These are phyloP conservation scores for Epizoanthus scotinus DNA, from an alignment of 92 coral and sea anemone species.

Conservation along the genomic window DNA sequence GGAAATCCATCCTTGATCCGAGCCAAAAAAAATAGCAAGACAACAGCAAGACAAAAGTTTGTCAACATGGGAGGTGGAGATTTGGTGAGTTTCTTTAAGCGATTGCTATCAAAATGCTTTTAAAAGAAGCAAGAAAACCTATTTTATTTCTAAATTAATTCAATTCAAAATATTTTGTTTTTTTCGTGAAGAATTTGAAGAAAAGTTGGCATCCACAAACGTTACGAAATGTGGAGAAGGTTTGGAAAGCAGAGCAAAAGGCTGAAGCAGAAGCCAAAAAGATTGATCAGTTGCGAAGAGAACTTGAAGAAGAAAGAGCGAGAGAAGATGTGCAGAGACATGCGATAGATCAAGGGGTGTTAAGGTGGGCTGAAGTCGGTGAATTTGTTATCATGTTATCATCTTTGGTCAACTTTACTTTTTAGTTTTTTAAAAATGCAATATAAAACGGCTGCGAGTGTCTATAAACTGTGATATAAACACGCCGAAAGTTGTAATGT, in stretches of 20 bases:
- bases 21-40: no score
- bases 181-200: conserved; percentile 86
- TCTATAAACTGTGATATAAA: no score
- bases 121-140: background rate
- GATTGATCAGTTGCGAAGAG: conserved; percentile 93
- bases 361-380: conserved; percentile 56
- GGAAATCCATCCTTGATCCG: background rate
- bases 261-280: conserved; percentile 97
- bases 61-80: conserved; percentile 97
- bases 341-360: conserved; percentile 93
- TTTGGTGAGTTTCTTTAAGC: conserved; percentile 69
- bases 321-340: conserved; percentile 98
- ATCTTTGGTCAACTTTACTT: no score
- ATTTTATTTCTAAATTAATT: background rate
- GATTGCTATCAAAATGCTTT: background rate
- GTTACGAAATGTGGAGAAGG: conserved; percentile 95
- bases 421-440: no score
- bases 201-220: conserved; percentile 99
- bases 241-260: conserved; percentile 99
- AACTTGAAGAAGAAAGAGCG: conserved; percentile 89
- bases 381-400: background rate
- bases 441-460: no score
- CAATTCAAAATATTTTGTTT: background rate
- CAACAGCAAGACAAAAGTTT: background rate
- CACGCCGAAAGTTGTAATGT: no score